Conservation (phyloP, 2,888 invertebrate species). For the Crematogaster levior region DNA sequence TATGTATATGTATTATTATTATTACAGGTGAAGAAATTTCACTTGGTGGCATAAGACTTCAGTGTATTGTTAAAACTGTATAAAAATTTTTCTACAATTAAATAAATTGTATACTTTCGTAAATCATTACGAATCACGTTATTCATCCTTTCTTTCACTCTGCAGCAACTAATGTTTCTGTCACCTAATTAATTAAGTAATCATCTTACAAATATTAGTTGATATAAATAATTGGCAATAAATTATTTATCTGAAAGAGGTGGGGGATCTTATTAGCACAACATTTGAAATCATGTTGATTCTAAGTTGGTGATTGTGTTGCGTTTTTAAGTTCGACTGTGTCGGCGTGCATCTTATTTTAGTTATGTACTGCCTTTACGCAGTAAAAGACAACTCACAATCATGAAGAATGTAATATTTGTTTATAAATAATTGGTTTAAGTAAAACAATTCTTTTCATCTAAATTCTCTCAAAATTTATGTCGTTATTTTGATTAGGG, state of each 20-base stretch:
- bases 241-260: too few species aligned
- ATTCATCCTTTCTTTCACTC: neutral
- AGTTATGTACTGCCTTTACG: too few species aligned
- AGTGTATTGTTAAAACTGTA: constrained; percentile 61
- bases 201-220: neutral
- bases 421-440: neutral
- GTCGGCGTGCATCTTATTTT: too few species aligned
- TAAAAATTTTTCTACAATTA: constrained; percentile 75
- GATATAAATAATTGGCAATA: too few species aligned
- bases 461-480: neutral
- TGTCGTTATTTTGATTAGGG: neutral
- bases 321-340: too few species aligned
- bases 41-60: constrained; percentile 67
- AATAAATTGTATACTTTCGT: constrained; percentile 81
- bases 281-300: too few species aligned
- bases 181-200: too few species aligned
- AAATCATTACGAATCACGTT: constrained; percentile 59
- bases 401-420: too few species aligned
- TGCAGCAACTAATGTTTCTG: too few species aligned
- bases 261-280: too few species aligned
- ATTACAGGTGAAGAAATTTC: constrained; percentile 22
- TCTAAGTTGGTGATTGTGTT: too few species aligned
- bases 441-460: neutral
- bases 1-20: constrained; percentile 39
- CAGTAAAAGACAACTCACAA: too few species aligned